Conservation (phyloP, 2,888 invertebrate genomes). For the Macroteleia sp. region DNA sequence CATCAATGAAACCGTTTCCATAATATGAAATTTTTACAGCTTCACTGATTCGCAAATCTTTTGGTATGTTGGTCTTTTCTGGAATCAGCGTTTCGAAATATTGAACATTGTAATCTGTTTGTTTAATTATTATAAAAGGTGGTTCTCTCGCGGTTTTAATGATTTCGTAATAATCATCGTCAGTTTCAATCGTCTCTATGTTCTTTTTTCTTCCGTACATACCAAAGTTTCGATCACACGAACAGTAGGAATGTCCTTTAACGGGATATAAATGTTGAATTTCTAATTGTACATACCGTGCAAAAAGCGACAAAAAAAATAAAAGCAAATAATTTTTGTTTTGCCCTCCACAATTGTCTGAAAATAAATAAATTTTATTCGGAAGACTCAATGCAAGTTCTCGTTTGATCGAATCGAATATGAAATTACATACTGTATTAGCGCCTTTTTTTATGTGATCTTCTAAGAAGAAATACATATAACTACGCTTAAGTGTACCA, state of each 20-base stretch:
- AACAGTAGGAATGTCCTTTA: slow-evolving; percentile 61
- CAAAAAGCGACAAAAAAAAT: slow-evolving; percentile 29
- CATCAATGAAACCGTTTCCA: slow-evolving; percentile 24
- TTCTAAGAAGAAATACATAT: slow-evolving; percentile 62
- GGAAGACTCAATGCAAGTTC: slow-evolving; percentile 31
- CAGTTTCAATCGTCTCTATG: slow-evolving; percentile 47
- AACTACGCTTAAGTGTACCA: slow-evolving; percentile 31
- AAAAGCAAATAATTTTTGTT: slow-evolving; percentile 49
- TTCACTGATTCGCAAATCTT: slow-evolving; percentile 26
- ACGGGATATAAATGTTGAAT: slow-evolving; percentile 59
- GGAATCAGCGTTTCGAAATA: slow-evolving; percentile 44
- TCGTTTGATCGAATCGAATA: slow-evolving; percentile 34
- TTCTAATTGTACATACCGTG: slow-evolving; percentile 31
- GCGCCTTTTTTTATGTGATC: slow-evolving; percentile 59
- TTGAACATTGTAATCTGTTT: slow-evolving; percentile 26
- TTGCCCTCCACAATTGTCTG: slow-evolving; percentile 42
- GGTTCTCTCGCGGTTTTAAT: slow-evolving; percentile 43
- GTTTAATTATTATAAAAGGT: slow-evolving; percentile 41
- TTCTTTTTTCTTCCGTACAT: slow-evolving; percentile 54
- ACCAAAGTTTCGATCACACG: slow-evolving; percentile 60
- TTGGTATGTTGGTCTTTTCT: background rate
- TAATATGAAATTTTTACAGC: slow-evolving; percentile 32
- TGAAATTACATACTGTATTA: slow-evolving; percentile 60
- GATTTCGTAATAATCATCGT: slow-evolving; percentile 44
- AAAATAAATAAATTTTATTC: slow-evolving; percentile 61